Conservation (phyloP, 2,888 invertebrate genomes). For the Athalia cordata region DNA sequence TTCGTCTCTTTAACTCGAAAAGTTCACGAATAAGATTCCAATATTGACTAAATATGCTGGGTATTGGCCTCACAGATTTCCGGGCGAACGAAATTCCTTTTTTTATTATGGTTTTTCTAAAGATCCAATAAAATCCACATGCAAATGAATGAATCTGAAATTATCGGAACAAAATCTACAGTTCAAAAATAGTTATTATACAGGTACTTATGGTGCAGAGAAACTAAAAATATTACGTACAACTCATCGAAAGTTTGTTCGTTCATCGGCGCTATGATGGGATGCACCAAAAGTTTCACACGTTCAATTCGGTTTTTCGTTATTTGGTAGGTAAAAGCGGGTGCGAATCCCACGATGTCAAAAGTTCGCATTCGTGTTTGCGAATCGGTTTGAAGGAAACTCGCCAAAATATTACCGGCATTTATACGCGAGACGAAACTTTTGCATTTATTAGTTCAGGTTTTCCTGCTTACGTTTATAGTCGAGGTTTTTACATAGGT, state of each 20-base stretch:
- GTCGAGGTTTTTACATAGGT: background rate
- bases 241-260: too few relatives aligned
- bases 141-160: background rate
- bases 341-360: background rate
- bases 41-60: too few relatives aligned
- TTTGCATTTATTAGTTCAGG: slow-evolving; percentile 26
- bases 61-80: too few relatives aligned
- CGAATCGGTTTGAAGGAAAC: background rate
- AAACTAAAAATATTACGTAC: too few relatives aligned
- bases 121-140: too few relatives aligned
- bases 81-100: background rate
- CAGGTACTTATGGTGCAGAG: too few relatives aligned
- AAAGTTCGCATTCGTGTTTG: background rate
- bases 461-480: slow-evolving; percentile 15
- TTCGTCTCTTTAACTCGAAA: background rate
- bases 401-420: slow-evolving; percentile 16
- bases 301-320: too few relatives aligned
- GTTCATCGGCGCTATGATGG: too few relatives aligned
- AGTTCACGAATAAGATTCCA: background rate
- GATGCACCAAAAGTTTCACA: too few relatives aligned
- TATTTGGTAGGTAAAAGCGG: background rate
- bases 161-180: background rate
- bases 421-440: slow-evolving; percentile 19
- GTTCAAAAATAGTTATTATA: background rate
- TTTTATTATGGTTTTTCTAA: too few relatives aligned